Conservation (phyloP, 2,797 vertebrate species). For the Bufotes viridis region DNA sequence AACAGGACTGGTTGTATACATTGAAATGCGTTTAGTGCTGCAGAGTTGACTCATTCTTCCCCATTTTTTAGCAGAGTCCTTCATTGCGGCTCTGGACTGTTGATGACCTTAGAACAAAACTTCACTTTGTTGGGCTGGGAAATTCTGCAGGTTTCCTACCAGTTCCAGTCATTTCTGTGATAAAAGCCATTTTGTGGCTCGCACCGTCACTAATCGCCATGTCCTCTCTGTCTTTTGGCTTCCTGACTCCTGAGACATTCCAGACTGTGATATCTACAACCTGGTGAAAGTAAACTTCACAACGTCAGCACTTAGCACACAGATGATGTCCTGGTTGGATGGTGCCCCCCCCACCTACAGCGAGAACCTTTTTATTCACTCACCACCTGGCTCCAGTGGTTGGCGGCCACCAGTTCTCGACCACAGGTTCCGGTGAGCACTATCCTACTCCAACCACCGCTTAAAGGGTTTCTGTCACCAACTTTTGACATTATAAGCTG, state of each 20-base stretch:
- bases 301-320: slow-evolving; percentile 44
- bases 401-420: not conserved
- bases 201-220: slow-evolving; percentile 10
- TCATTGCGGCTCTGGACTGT: not conserved
- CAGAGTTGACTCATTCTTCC: slow-evolving; percentile 2
- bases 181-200: not conserved
- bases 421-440: not conserved
- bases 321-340: not conserved
- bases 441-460: too few species aligned
- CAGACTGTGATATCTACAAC: slow-evolving; percentile 67
- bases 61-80: not conserved
- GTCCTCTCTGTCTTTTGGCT: slow-evolving; percentile 27
- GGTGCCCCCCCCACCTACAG: not conserved
- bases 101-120: slow-evolving; percentile 10
- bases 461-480: not conserved
- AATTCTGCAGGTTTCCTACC: not conserved
- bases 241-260: slow-evolving; percentile 65
- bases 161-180: not conserved
- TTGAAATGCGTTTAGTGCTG: not conserved
- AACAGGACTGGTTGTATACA: not conserved
- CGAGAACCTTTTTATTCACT: not conserved
- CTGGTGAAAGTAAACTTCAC: slow-evolving; percentile 68
- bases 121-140: slow-evolving; percentile 20
- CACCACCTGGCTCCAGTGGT: not conserved
- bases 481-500: too few species aligned